A percentile compares a stretch with the other conserved stretches of the same genome.
Evolutionary conservation across 2,113 vertebrate genomes (phyloP).

Genomic region (Apaloderma vittatum): DNA sequence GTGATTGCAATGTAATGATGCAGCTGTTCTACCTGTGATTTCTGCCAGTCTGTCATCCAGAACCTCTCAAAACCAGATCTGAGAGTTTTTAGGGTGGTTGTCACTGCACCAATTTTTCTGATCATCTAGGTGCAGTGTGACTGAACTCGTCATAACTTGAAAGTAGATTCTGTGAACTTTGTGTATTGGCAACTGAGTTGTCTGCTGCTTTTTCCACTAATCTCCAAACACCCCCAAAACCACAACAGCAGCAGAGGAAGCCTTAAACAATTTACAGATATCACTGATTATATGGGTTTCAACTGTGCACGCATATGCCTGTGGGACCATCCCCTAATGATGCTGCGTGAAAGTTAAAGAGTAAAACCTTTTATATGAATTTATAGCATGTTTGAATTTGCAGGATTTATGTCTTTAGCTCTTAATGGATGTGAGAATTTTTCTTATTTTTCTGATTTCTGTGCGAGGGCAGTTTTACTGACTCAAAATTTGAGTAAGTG

Average conservation of each 20-base stretch:
- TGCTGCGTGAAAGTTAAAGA: neutral
- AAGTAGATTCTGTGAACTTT: neutral
- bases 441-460: neutral
- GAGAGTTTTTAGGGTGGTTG: neutral
- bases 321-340: neutral
- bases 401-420: neutral
- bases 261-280: neutral
- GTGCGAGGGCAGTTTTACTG: neutral
- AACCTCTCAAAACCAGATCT: neutral
- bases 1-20: neutral
- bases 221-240: neutral
- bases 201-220: neutral
- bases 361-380: neutral
- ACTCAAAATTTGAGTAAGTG: neutral
- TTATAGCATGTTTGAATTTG: neutral
- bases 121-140: neutral
- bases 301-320: neutral
- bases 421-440: neutral
- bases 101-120: neutral
- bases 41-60: neutral
- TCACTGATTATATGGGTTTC: fast-evolving
- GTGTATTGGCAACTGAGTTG: neutral
- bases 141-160: neutral
- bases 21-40: neutral
- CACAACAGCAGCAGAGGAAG: neutral